These are phyloP conservation scores for Drosophila albomicans DNA, from an alignment of 1,140 invertebrate species.

Conservation along the genomic window DNA sequence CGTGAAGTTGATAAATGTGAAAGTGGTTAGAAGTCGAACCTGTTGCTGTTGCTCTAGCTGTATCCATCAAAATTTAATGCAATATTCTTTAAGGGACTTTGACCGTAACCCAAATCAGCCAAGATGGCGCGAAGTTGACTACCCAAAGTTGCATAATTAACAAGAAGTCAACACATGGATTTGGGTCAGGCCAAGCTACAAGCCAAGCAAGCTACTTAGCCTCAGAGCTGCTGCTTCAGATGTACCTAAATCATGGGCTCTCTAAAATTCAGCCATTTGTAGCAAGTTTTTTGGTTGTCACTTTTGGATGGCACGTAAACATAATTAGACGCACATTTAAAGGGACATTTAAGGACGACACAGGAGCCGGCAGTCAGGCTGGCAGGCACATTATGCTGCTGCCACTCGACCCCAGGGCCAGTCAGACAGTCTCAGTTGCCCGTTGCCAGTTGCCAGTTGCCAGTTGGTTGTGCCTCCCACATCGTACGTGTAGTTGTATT, in stretches of 20 bases:
- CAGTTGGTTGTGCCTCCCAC: conserved; percentile 45
- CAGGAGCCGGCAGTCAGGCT: conserved; percentile 17
- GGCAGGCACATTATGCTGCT: conserved; percentile 40
- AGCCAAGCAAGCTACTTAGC: too few relatives aligned
- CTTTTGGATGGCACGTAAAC: conserved; percentile 66
- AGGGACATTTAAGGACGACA: conserved; percentile 73
- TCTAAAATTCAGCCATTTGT: conserved; percentile 69
- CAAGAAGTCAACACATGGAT: conserved; percentile 73
- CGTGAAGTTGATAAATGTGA: conserved; percentile 21
- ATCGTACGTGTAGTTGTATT: conserved; percentile 54
- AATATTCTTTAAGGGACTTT: conserved; percentile 34
- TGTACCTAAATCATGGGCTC: conserved; percentile 25
- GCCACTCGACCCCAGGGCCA: conserved; percentile 40
- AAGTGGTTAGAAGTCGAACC: background rate
- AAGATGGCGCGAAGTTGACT: conserved; percentile 34
- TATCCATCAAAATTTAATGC: conserved; percentile 63
- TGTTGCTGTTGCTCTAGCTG: conserved; percentile 15
- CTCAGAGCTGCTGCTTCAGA: background rate
- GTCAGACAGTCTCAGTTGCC: background rate
- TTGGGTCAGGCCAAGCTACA: conserved; percentile 43
- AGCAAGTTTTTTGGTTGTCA: conserved; percentile 44
- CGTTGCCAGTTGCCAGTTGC: conserved; percentile 7
- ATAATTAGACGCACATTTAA: conserved; percentile 81
- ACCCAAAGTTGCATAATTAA: conserved; percentile 73
- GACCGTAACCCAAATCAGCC: conserved; percentile 36